Conservation (phyloP, 2,113 vertebrate genomes). For the Geococcyx californianus region DNA sequence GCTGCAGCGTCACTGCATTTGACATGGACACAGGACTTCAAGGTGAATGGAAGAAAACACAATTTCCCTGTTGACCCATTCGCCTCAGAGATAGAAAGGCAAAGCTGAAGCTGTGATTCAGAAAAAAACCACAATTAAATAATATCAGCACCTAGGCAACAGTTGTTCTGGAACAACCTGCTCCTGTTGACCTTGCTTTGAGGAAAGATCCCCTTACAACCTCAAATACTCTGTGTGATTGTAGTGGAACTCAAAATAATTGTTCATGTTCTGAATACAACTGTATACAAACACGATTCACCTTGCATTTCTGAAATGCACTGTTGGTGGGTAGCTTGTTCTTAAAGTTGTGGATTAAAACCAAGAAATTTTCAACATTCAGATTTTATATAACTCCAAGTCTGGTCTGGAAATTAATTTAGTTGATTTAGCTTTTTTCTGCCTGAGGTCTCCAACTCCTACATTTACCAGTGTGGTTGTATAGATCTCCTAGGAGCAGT, state of each 20-base stretch:
- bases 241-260: background rate
- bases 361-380: background rate
- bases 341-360: background rate
- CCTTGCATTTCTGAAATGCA: background rate
- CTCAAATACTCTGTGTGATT: background rate
- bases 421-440: background rate
- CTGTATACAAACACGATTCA: background rate
- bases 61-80: background rate
- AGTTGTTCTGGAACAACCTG: background rate
- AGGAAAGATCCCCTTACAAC: background rate
- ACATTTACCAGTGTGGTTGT: background rate
- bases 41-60: background rate
- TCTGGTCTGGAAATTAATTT: background rate
- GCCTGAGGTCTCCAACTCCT: background rate
- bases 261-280: background rate
- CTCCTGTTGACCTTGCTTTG: background rate
- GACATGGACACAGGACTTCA: background rate
- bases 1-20: background rate
- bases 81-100: background rate
- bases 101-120: background rate
- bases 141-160: background rate
- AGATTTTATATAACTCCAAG: background rate
- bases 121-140: background rate
- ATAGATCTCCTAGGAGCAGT: background rate
- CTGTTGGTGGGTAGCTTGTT: background rate